Base-by-base conservation (phyloP, 2,888 invertebrate genomes). In the Dorcus parallelipipedus region DNA sequence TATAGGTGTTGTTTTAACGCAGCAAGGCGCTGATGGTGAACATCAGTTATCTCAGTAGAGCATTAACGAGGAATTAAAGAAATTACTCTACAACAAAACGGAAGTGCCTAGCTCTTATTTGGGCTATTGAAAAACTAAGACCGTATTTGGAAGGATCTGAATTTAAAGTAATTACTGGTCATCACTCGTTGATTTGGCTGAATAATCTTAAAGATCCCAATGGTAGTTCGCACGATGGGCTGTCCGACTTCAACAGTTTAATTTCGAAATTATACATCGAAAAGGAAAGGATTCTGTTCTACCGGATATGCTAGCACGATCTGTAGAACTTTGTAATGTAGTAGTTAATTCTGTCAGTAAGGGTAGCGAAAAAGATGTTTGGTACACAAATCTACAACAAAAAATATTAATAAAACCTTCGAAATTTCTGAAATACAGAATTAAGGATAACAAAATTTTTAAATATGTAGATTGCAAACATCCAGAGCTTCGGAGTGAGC, bases 201-300 rank as follows among this genome's bases (percentile, higher is more conserved):
- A n/a, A n/a, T n/a, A n/a, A n/a, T n/a, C n/a, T n/a, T n/a, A n/a
- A n/a, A n/a, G n/a, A 50, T n/a, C n/a, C n/a, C n/a, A n/a, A n/a
- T n/a, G n/a, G n/a, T n/a, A n/a, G n/a, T n/a, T n/a, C n/a, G 64
- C 65, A 6, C 49, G 69, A 51, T 67, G 67, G 66, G 56, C 56
- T 10, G 38, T 67, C 7, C 57, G 59, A n/a, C 49, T 68, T 1
- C 67, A 67, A 43, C 63, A 50, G 7, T 68, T 58, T 48, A 60
- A 63, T 51, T 69, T 64, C 52, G 47, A 61, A 3, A 50, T 70
- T 9, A 40, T 65, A n/a, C 58, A 63, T 50, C 49, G 61, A 6
- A 61, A 59, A 42, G 62, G 59, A 8, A 59, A 52, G 26, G 58
- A 62, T 41, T 47, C 58, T 51, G 43, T 58, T 14, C 52, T 61